These are phyloP conservation scores for Ranitomeya variabilis DNA, from an alignment of 2,113 vertebrate species.

Conservation along the genomic window DNA sequence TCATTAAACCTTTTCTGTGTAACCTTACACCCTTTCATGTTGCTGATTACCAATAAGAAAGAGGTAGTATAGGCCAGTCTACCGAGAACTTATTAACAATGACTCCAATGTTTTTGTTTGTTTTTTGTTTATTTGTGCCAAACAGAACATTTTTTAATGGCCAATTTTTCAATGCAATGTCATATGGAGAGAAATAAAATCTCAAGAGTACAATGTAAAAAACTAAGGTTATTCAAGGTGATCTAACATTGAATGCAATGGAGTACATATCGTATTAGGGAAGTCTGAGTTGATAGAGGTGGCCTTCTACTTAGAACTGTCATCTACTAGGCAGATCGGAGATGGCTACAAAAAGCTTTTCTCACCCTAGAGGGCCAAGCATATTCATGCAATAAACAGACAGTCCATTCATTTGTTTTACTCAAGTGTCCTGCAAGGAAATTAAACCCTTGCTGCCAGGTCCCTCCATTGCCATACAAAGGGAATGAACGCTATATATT, in stretches of 20 bases:
- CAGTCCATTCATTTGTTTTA: too few relatives aligned
- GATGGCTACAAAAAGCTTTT: too few relatives aligned
- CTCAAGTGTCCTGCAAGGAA: too few relatives aligned
- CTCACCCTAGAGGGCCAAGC: too few relatives aligned
- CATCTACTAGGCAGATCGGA: too few relatives aligned
- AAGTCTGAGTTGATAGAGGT: neutral
- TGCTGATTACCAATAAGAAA: slow-evolving; percentile 5
- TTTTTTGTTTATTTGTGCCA: neutral
- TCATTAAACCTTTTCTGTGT: slow-evolving; percentile 25
- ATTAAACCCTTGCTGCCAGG: too few relatives aligned
- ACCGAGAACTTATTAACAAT: neutral
- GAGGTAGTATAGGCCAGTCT: neutral
- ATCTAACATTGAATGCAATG: neutral
- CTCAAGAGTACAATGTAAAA: neutral
- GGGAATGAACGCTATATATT: too few relatives aligned
- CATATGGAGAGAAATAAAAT: neutral
- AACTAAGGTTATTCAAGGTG: neutral
- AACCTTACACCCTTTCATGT: slow-evolving; percentile 32
- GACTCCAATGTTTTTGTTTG: too few relatives aligned
- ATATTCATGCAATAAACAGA: too few relatives aligned
- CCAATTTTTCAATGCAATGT: neutral
- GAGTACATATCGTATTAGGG: neutral
- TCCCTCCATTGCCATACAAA: too few relatives aligned
- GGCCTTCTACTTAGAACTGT: neutral
- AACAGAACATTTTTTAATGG: neutral